Evolutionary conservation across 1,140 invertebrate species (phyloP).

Genomic region (Papilio polytes): DNA sequence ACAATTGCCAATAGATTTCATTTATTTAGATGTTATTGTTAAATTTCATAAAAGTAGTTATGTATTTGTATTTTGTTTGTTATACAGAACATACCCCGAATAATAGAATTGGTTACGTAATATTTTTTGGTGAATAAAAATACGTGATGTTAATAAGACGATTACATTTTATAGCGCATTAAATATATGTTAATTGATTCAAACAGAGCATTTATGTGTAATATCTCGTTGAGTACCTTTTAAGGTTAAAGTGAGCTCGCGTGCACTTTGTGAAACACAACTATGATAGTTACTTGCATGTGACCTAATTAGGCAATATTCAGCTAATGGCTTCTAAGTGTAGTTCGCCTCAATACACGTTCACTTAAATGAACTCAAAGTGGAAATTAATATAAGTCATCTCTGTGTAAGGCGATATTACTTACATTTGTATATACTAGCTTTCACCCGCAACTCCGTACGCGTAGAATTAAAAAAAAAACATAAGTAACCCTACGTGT

Average conservation of each 20-base stretch:
- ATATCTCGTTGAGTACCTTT: neutral
- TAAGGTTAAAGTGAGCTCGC: conserved; percentile 4
- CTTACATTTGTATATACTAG: neutral
- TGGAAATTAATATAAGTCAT: conserved; percentile 25
- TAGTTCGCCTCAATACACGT: conserved; percentile 7
- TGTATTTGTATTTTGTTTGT: too few relatives aligned
- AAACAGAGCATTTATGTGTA: neutral
- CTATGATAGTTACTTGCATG: conserved; percentile 26
- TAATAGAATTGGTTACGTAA: too few relatives aligned
- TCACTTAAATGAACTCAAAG: conserved; percentile 20
- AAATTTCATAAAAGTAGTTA: too few relatives aligned
- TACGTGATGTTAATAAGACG: too few relatives aligned
- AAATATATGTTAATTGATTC: neutral
- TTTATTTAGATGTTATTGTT: too few relatives aligned
- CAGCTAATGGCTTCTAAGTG: conserved; percentile 28
- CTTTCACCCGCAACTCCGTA: too few relatives aligned
- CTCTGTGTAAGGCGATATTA: neutral
- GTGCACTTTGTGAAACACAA: conserved; percentile 26
- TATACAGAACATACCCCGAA: too few relatives aligned
- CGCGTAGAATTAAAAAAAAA: too few relatives aligned
- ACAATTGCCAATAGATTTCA: too few relatives aligned
- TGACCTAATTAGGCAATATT: conserved; percentile 28
- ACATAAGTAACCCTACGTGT: too few relatives aligned
- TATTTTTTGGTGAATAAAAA: too few relatives aligned
- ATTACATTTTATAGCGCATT: neutral